Percentiles rank a stretch among this genome's conserved stretches.
Evolutionary conservation across 2,113 vertebrate genomes (phyloP).

Genomic region (Gopherus flavomarginatus): DNA sequence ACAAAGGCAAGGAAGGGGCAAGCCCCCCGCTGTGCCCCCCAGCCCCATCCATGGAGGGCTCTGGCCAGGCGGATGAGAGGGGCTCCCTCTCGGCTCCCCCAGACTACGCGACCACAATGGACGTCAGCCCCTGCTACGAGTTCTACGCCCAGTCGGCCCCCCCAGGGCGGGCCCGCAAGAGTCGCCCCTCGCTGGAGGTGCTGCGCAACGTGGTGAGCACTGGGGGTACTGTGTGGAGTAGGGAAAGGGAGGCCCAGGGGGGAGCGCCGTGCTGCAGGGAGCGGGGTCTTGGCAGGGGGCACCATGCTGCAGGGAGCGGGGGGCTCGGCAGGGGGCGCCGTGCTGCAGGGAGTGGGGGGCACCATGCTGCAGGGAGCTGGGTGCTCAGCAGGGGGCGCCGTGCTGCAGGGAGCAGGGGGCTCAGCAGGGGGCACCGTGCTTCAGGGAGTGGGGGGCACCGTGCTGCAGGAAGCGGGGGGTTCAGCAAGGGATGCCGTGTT

Average conservation of each 20-base stretch:
- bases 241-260: not conserved
- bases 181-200: slow-evolving; percentile 70
- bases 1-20: not conserved
- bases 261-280: not conserved
- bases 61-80: not conserved
- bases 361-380: too few relatives aligned
- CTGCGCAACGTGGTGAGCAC: slow-evolving; percentile 60
- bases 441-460: too few relatives aligned
- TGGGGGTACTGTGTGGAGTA: not conserved
- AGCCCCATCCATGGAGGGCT: not conserved
- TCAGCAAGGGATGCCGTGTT: too few relatives aligned
- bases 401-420: too few relatives aligned
- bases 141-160: slow-evolving; percentile 65
- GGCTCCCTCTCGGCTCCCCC: not conserved
- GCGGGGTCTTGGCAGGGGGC: not conserved
- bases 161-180: slow-evolving; percentile 17
- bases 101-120: slow-evolving; percentile 72
- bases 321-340: too few relatives aligned
- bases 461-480: too few relatives aligned
- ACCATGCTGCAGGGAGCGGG: too few relatives aligned
- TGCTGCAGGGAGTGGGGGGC: too few relatives aligned
- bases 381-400: too few relatives aligned
- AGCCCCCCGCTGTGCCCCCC: not conserved
- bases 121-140: slow-evolving; percentile 68
- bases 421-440: too few relatives aligned